Evolutionary conservation across 2,888 invertebrate species (phyloP).

Genomic region (Boloria selene): DNA sequence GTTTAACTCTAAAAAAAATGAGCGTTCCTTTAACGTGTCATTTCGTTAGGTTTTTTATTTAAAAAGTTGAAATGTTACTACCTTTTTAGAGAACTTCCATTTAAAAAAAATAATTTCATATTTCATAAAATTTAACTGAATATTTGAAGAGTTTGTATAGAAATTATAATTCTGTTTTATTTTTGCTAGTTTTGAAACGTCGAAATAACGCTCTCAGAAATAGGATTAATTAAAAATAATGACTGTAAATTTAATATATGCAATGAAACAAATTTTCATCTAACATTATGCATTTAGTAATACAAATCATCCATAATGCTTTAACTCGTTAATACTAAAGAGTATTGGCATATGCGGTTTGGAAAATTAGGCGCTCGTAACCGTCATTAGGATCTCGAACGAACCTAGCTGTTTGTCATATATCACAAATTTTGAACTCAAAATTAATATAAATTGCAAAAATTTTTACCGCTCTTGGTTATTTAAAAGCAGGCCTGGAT

Average conservation of each 20-base stretch:
- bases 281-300: neutral
- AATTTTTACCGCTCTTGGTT: too few relatives aligned
- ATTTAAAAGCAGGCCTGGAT: too few relatives aligned
- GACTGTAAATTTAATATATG: slow-evolving; percentile 6
- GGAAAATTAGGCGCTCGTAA: slow-evolving; percentile 33
- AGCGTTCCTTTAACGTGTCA: slow-evolving; percentile 21
- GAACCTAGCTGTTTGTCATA: slow-evolving; percentile 11
- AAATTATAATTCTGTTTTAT: neutral
- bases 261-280: neutral
- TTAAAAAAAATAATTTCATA: slow-evolving; percentile 3
- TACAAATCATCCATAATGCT: neutral
- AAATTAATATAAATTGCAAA: neutral
- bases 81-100: neutral
- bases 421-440: slow-evolving; percentile 11
- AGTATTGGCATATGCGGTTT: slow-evolving; percentile 31
- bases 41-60: slow-evolving; percentile 21
- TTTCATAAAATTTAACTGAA: slow-evolving; percentile 13
- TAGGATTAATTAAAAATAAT: slow-evolving; percentile 10
- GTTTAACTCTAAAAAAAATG: slow-evolving; percentile 33
- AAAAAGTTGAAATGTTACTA: slow-evolving; percentile 3
- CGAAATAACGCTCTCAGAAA: slow-evolving; percentile 6
- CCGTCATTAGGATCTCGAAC: slow-evolving; percentile 24
- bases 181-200: neutral
- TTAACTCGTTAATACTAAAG: slow-evolving; percentile 24
- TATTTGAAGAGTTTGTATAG: neutral